Base-by-base conservation (phyloP, 2,797 vertebrate genomes). In the Clarias platycephalus region DNA sequence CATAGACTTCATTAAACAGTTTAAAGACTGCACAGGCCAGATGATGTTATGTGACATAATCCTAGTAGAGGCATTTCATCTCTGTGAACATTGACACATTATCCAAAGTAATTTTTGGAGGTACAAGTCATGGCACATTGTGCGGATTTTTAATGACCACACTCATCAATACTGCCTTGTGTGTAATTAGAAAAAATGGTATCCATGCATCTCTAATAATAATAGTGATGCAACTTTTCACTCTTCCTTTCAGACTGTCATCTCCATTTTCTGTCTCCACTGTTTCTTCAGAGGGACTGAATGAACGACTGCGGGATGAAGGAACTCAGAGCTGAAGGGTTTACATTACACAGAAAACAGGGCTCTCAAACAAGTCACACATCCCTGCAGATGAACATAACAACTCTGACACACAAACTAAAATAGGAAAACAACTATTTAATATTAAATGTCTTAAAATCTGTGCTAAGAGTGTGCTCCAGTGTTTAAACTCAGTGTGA, bases 221-320 rank as follows among this genome's bases (percentile, higher is more conserved):
- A n/a, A 31, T 15, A 7, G n/a, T 44, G 34, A 60, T 26, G 34
- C 55, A 53, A 66, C 71, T 71, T 87, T 77, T 84, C 67, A 57
- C 15, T 82, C 16, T 72, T 85, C 79, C 40, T 87, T 84, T 87
- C 89, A 91, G 90, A 84, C 92, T 94, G 88, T 93, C 93, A 88
- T 95, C 93, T 91, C 93, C 94, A 90, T 94, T 95, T 93, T 94
- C 94, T 93, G 92, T 94, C 92, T 92, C 92, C 90, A 88, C 89
- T 80, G 92, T 91, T 91, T 94, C 91, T 91, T 93, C 92, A 87
- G 92, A 96, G 92, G 95, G 95, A 92, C 90, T 91, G 92, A 94
- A 92, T 92, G 95, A 95, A 88, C 90, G 91, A 91, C 85, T 89
- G 88, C 91, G 88, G 89, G 92, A 89, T 40, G 90, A 90, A 87